phyloP scores from a whole-genome alignment of 2,888 invertebrate genomes.

The Lysandra coridon region DNA sequence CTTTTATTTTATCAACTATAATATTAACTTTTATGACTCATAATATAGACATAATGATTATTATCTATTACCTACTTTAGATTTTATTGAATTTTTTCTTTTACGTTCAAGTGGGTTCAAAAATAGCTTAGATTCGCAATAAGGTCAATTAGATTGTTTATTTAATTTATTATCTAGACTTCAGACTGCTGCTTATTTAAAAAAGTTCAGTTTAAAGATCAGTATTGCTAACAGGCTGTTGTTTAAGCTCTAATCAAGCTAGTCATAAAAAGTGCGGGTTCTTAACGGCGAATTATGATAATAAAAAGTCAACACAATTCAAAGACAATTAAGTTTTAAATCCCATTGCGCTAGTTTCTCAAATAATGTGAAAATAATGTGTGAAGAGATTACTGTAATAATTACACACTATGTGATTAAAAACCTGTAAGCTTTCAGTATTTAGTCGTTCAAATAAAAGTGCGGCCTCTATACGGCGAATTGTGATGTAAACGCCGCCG shows the following conservation, averaged over 20 bases:
- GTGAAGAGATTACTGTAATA: neutral
- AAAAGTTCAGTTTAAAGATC: neutral
- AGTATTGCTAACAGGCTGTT: neutral
- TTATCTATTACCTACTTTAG: too few species aligned
- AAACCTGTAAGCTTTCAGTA: neutral
- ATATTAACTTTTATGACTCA: too few species aligned
- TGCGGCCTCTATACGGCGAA: neutral
- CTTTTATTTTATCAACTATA: neutral
- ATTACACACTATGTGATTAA: neutral
- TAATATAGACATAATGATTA: too few species aligned
- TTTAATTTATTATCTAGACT: too few species aligned
- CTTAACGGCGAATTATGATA: neutral
- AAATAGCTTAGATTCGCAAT: too few species aligned
- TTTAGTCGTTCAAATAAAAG: too few species aligned
- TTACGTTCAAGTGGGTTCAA: too few species aligned
- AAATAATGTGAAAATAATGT: neutral
- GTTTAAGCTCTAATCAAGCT: slow-evolving; percentile 2
- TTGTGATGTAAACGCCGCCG: neutral
- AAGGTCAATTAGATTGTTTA: too few species aligned
- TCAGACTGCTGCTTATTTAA: too few species aligned
- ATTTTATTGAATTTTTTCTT: too few species aligned
- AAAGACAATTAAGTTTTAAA: neutral
- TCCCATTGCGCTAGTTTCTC: neutral
- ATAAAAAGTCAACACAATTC: neutral
- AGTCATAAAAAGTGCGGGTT: neutral